A percentile compares a stretch with the other conserved stretches of the same genome.
Conservation (phyloP, 2,113 vertebrate genomes). For the Panurus biarmicus region DNA sequence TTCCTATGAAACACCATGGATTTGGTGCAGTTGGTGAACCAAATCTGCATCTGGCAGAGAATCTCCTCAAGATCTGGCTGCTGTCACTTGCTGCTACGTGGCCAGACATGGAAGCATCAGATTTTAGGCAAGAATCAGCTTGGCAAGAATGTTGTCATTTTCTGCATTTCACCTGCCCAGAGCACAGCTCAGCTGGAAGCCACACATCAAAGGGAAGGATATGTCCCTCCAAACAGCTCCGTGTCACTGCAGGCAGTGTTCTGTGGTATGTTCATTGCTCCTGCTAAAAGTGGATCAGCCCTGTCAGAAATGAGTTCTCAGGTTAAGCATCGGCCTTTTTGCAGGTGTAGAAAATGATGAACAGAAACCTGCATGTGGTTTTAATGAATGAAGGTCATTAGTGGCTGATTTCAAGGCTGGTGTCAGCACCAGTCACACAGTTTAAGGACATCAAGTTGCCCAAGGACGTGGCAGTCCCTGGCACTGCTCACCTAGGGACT, state of each 20-base stretch:
- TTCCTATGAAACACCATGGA: fast-evolving
- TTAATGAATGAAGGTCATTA: not conserved
- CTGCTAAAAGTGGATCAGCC: not conserved
- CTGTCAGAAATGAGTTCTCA: not conserved
- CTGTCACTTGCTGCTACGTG: not conserved
- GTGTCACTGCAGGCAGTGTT: not conserved
- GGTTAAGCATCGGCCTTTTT: not conserved
- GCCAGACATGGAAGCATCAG: not conserved
- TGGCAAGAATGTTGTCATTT: not conserved
- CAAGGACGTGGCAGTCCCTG: fast-evolving
- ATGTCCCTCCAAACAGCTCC: not conserved
- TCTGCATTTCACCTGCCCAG: not conserved
- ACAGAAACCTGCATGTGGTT: not conserved
- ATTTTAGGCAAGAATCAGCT: not conserved
- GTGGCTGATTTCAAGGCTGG: not conserved
- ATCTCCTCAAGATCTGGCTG: not conserved
- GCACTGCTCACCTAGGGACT: not conserved
- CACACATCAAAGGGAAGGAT: not conserved
- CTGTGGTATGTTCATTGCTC: fast-evolving
- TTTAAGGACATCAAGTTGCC: not conserved
- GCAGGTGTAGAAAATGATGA: not conserved
- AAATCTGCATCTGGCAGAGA: not conserved
- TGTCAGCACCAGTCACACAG: not conserved
- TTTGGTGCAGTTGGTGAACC: not conserved
- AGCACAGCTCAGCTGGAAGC: not conserved